Evolutionary conservation across 2,888 invertebrate genomes (phyloP).

Genomic region (Calameuta pallipes): DNA sequence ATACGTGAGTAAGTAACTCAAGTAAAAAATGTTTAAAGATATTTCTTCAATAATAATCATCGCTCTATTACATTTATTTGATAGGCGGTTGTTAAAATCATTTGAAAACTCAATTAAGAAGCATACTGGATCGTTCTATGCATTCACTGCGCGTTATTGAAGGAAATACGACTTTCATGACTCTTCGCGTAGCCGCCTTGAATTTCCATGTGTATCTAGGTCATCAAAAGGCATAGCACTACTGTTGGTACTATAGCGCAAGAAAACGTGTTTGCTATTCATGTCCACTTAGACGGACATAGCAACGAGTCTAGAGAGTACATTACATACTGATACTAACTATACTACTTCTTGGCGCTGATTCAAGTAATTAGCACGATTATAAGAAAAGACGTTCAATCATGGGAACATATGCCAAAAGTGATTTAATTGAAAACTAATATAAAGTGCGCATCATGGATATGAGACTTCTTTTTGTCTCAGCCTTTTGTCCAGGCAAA

Average conservation of each 20-base stretch:
- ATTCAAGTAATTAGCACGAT: slow-evolving; percentile 27
- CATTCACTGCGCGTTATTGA: not conserved
- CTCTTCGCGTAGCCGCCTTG: not conserved
- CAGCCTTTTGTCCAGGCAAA: not conserved
- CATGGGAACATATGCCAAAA: not conserved
- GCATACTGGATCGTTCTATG: not conserved
- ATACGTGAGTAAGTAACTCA: not conserved
- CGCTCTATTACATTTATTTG: not conserved
- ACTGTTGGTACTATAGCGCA: not conserved
- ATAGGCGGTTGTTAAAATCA: no score
- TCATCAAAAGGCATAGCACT: not conserved
- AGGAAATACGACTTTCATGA: not conserved
- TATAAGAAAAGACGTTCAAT: not conserved
- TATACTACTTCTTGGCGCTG: slow-evolving; percentile 17
- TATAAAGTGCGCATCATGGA: not conserved
- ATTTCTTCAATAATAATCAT: not conserved
- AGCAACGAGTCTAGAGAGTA: slow-evolving; percentile 3
- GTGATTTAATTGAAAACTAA: not conserved
- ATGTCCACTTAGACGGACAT: slow-evolving; percentile 7
- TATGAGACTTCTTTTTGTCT: not conserved
- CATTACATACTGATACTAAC: slow-evolving; percentile 1
- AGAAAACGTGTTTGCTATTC: slow-evolving; percentile 14
- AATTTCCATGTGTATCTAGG: not conserved
- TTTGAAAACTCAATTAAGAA: no score
- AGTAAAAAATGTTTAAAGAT: not conserved